Conservation (phyloP, 1,140 invertebrate species). For the Hestina assimilis region DNA sequence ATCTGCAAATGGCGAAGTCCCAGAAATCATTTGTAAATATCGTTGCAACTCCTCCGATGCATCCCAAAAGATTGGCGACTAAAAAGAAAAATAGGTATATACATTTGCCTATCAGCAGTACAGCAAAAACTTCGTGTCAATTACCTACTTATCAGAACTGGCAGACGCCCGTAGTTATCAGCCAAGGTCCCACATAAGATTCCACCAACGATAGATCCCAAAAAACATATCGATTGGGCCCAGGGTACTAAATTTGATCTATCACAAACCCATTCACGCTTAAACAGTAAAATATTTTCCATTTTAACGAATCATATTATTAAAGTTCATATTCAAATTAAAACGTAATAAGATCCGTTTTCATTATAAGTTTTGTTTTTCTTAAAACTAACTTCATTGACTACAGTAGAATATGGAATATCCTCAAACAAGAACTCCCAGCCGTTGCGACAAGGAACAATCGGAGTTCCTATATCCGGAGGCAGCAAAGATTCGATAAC, state of each 20-base stretch:
- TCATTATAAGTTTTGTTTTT: no score
- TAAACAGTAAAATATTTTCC: constrained; percentile 17
- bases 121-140: no score
- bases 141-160: constrained; percentile 69
- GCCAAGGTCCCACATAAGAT: constrained; percentile 78
- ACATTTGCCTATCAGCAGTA: no score
- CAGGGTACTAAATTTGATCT: constrained; percentile 39
- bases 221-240: constrained; percentile 59
- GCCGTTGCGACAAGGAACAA: constrained; percentile 37
- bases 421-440: constrained; percentile 56
- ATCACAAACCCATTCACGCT: constrained; percentile 58
- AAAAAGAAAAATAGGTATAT: constrained; percentile 5
- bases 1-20: constrained; percentile 77
- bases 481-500: constrained; percentile 40
- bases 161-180: constrained; percentile 78
- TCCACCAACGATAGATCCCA: constrained; percentile 78
- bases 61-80: constrained; percentile 75
- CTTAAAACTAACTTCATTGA: constrained; percentile 41
- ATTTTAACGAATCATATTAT: background rate
- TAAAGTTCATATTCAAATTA: no score
- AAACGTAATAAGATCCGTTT: no score
- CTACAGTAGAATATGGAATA: constrained; percentile 50
- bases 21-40: constrained; percentile 68
- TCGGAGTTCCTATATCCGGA: constrained; percentile 33
- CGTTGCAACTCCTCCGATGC: constrained; percentile 72